Base-by-base conservation (phyloP, 2,888 invertebrate genomes). In the Synanthedon andrenaeformis region DNA sequence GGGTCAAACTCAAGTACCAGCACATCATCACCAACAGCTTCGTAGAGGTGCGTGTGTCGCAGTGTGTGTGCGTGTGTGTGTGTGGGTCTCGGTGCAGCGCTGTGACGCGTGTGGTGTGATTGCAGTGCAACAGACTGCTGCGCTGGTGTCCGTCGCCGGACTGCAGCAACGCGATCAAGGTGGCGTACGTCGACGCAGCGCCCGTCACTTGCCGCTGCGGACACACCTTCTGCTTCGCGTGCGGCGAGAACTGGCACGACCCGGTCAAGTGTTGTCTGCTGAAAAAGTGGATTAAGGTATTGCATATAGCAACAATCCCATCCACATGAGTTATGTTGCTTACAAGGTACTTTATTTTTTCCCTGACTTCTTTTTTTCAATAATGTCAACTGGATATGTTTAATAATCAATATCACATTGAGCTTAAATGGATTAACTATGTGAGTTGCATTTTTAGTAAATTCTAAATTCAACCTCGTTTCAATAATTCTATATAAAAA, bases 61-160 rank as follows among this genome's bases (percentile, higher is more conserved):
- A 35, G 8, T 8, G 35, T 35, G 10, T 10, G 45, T 3, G 45
- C 3, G 45, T 42, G 23, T 42, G 42, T 13, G 8, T 8, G 35
- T 28, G 28, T 28, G 45, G 1, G 45, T 45, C 1, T 45, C 45
- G 35, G 35, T 35, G 10, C 8, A 10, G 35, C 8, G 96, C 80
- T 81, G 82, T 45, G n/a, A 45, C 49, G 19, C 10, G 49, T 49
- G 49, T 49, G 14, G 13, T 49, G 49, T 49, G 23, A 10, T 23
- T 74, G 1, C 77, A 97, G 95, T 98, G 98, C 84, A 99, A 99
- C 88, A 92, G 96, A 65, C 89, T 98, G 70, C 89, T 99, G 71
- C 93, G 97, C 73, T 99, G 99, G 98, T 99, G 99, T 81, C 98
- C 99, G 62, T 96, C 96, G 53, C 96, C 98, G 41, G 98, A 99